Percentiles rank a stretch among this genome's conserved stretches.
phyloP scores from a whole-genome alignment of 2,797 vertebrate genomes.

The Aplochiton taeniatus region DNA sequence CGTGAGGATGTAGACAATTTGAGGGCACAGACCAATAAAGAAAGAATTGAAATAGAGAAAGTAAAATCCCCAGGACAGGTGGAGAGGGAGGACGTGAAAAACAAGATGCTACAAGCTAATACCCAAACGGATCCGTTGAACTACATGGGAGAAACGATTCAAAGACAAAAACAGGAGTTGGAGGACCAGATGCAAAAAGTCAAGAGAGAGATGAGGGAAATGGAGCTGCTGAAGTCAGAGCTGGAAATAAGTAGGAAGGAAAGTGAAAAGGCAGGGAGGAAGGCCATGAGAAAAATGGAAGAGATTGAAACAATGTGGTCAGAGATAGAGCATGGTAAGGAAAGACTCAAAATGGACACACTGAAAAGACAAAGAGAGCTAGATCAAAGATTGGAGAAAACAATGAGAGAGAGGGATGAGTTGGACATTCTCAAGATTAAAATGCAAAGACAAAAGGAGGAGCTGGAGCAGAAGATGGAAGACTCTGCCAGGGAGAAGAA shows the following conservation, averaged over 20 bases:
- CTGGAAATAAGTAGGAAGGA: slow-evolving; percentile 56
- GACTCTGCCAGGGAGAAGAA: slow-evolving; percentile 34
- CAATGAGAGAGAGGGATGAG: slow-evolving; percentile 51
- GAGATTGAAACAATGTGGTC: no score
- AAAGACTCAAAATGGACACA: slow-evolving; percentile 43
- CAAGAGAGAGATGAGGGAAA: slow-evolving; percentile 45
- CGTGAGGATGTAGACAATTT: slow-evolving; percentile 33
- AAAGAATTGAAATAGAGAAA: slow-evolving; percentile 37
- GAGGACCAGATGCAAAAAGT: slow-evolving; percentile 37
- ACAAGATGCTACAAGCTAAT: no score
- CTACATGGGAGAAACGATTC: background rate
- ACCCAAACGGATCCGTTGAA: no score
- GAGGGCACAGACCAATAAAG: slow-evolving; percentile 19
- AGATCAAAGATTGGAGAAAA: slow-evolving; percentile 55
- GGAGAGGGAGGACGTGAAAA: slow-evolving; percentile 47
- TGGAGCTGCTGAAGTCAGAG: slow-evolving; percentile 62
- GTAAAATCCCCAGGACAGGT: no score
- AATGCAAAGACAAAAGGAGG: slow-evolving; percentile 43
- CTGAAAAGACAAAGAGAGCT: slow-evolving; percentile 54
- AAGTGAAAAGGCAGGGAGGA: slow-evolving; percentile 41
- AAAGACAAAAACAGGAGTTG: slow-evolving; percentile 15
- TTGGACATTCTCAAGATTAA: slow-evolving; percentile 53
- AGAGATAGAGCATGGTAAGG: slow-evolving; percentile 47
- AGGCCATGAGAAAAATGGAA: slow-evolving; percentile 42
- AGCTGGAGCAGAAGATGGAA: slow-evolving; percentile 34